Evolutionary conservation across 1,140 invertebrate genomes (phyloP).

Genomic region (Drosophila chauvacae): DNA sequence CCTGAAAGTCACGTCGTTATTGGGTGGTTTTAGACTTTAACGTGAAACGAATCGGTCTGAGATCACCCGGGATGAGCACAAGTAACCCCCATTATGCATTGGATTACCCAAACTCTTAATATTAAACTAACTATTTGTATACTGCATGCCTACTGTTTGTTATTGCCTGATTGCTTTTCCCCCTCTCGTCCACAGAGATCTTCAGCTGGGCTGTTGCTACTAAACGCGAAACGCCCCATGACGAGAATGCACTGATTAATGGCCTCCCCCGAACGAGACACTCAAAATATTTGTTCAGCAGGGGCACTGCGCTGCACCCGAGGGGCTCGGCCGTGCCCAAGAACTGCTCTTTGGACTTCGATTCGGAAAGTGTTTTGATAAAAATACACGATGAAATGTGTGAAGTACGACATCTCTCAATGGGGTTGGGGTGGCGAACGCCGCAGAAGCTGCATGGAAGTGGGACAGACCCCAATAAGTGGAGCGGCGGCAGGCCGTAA

Average conservation of each 20-base stretch:
- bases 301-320: neutral
- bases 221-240: neutral
- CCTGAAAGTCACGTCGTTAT: constrained; percentile 9
- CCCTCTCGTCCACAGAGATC: constrained; percentile 17
- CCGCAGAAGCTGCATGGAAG: neutral
- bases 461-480: neutral
- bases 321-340: constrained; percentile 5
- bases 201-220: neutral
- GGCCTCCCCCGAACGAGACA: neutral
- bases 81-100: neutral
- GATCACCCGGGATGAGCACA: neutral
- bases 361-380: constrained; percentile 46
- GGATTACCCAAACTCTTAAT: neutral
- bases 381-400: constrained; percentile 44
- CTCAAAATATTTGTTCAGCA: constrained; percentile 36
- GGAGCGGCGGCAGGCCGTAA: constrained; percentile 28
- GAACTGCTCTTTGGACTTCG: constrained; percentile 8
- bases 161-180: neutral
- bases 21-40: neutral
- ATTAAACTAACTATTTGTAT: constrained; percentile 9
- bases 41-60: neutral
- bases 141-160: neutral
- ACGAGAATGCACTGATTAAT: constrained; percentile 16
- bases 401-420: constrained; percentile 37
- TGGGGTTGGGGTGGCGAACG: constrained; percentile 7